A percentile compares a stretch with the other conserved stretches of the same genome.
These are phyloP conservation scores for Geopemphigus sp. DNA, from an alignment of 1,140 invertebrate genomes.

Conservation along the genomic window DNA sequence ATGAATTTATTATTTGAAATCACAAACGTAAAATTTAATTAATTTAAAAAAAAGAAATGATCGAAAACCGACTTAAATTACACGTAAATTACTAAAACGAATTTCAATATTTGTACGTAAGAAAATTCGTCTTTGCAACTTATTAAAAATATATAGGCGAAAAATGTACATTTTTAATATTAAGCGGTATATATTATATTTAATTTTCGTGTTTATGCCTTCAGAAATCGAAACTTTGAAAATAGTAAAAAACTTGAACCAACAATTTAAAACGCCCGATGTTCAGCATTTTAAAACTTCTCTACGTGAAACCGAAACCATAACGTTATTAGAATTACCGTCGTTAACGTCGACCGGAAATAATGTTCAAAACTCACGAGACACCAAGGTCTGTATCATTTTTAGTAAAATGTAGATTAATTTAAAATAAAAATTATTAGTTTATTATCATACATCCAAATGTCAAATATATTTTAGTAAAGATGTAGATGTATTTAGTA, in stretches of 20 bases:
- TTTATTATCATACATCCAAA: too few relatives aligned
- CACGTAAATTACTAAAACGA: too few relatives aligned
- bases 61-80: background rate
- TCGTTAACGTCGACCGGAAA: background rate
- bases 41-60: too few relatives aligned
- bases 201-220: background rate
- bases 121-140: too few relatives aligned
- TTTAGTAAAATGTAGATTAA: too few relatives aligned
- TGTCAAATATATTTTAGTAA: too few relatives aligned
- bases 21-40: too few relatives aligned
- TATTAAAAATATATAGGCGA: too few relatives aligned
- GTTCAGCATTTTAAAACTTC: background rate
- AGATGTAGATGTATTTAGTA: background rate
- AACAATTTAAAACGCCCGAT: background rate
- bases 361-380: background rate
- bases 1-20: too few relatives aligned
- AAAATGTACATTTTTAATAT: too few relatives aligned
- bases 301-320: slow-evolving; percentile 22
- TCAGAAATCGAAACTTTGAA: slow-evolving; percentile 16
- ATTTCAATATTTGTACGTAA: too few relatives aligned
- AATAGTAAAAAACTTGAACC: background rate
- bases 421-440: too few relatives aligned
- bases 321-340: slow-evolving; percentile 27
- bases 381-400: slow-evolving; percentile 7
- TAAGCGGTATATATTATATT: background rate